These are phyloP conservation scores for Zaprionus obscuricornis DNA, from an alignment of 2,888 invertebrate genomes.

Conservation along the genomic window DNA sequence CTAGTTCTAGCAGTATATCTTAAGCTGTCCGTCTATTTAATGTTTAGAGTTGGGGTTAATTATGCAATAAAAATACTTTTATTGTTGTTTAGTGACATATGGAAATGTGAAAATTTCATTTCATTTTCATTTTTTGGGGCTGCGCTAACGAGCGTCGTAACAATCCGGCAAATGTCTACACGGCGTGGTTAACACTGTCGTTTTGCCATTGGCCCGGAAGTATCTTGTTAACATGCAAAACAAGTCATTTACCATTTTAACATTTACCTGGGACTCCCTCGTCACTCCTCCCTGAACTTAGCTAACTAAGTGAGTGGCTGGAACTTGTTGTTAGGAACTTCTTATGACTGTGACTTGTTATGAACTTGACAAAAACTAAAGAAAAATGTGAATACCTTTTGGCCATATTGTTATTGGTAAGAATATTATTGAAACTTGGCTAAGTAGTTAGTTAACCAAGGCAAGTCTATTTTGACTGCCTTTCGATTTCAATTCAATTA, in stretches of 20 bases:
- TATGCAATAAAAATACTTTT: conserved; percentile 71
- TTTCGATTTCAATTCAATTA: conserved; percentile 55
- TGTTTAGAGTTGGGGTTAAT: conserved; percentile 57
- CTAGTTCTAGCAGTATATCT: too few relatives aligned
- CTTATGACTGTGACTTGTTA: too few relatives aligned
- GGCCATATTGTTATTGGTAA: conserved; percentile 1
- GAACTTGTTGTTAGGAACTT: too few relatives aligned
- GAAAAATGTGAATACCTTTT: conserved; percentile 41
- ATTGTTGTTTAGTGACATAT: conserved; percentile 52
- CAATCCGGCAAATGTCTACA: conserved; percentile 40
- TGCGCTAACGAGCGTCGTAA: conserved; percentile 1
- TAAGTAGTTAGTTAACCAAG: conserved; percentile 30
- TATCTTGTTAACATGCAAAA: conserved; percentile 81
- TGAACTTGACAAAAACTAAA: conserved; percentile 50
- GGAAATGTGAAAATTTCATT: conserved; percentile 64
- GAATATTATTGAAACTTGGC: conserved; percentile 21
- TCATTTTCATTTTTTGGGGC: conserved; percentile 46
- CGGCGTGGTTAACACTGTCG: conserved; percentile 46
- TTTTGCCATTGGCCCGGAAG: conserved; percentile 70
- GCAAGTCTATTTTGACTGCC: conserved; percentile 23
- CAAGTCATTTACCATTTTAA: too few relatives aligned
- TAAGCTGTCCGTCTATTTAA: too few relatives aligned
- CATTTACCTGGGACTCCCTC: conserved; percentile 40
- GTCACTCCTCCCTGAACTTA: not conserved
- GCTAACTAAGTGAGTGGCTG: too few relatives aligned